Conservation (phyloP, 2,797 vertebrate species). For the Novumbra hubbsi region DNA sequence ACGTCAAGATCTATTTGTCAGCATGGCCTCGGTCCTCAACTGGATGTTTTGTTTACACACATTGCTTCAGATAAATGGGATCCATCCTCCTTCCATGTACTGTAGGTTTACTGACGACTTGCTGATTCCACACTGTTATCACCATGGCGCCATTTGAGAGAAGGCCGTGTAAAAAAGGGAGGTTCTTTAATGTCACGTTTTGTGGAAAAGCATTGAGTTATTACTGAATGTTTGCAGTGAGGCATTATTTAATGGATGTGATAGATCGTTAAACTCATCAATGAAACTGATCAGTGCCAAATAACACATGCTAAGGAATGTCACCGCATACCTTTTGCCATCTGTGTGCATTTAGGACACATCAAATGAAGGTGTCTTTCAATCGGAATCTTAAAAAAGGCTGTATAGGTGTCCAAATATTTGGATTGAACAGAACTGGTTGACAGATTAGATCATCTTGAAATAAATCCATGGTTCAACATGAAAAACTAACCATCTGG, state of each 20-base stretch:
- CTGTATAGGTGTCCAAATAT: not conserved
- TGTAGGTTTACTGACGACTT: not conserved
- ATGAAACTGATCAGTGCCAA: not conserved
- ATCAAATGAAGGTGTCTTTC: not conserved
- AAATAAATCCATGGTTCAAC: not conserved
- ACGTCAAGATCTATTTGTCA: conserved; percentile 45
- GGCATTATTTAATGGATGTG: not conserved
- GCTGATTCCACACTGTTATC: not conserved
- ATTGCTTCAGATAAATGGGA: conserved; percentile 46
- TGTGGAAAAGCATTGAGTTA: not conserved
- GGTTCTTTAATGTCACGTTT: not conserved
- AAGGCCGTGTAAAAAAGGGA: not conserved
- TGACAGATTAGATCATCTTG: not conserved
- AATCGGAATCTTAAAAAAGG: not conserved
- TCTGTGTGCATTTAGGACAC: not conserved
- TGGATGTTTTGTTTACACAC: conserved; percentile 33
- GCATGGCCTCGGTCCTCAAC: conserved; percentile 55
- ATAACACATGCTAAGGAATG: not conserved
- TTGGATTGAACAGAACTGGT: not conserved
- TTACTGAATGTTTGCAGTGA: not conserved
- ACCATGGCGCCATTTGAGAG: not conserved
- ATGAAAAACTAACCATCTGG: conserved; percentile 14
- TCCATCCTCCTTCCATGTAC: conserved; percentile 19
- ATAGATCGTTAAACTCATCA: not conserved
- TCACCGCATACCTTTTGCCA: not conserved